These are phyloP conservation scores for Halisarca cf. caerulea DNA, from an alignment of 37 sponge, comb jelly and placozoan genomes.

Conservation along the genomic window DNA sequence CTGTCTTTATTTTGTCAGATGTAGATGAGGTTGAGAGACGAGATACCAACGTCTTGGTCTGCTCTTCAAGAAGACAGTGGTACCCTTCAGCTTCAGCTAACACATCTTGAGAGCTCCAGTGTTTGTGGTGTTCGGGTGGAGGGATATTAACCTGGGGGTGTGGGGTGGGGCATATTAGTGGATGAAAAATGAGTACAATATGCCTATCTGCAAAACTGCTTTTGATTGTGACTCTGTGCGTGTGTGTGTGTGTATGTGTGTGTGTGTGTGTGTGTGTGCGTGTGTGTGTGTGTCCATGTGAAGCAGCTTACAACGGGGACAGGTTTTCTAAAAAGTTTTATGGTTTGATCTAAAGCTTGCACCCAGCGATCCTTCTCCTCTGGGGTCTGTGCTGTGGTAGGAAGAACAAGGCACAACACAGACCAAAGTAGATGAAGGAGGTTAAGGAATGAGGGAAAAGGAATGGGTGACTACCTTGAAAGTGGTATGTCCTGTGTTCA, in stretches of 20 bases:
- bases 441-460: not conserved
- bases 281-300: too few species aligned
- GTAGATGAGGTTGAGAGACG: not conserved
- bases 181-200: not conserved
- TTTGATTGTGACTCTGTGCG: too few species aligned
- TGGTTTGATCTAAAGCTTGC: conserved; percentile 76
- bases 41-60: conserved; percentile 20
- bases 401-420: not conserved
- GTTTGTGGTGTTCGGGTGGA: not conserved
- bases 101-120: conserved; percentile 46
- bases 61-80: conserved; percentile 64
- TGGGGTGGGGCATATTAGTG: conserved; percentile 16
- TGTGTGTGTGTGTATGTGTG: too few species aligned
- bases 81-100: conserved; percentile 73
- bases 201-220: too few species aligned
- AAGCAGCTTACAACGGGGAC: conserved; percentile 4
- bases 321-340: conserved; percentile 48
- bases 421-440: not conserved
- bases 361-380: conserved; percentile 93
- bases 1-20: conserved; percentile 14
- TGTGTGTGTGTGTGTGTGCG: too few species aligned
- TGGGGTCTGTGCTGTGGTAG: conserved; percentile 56
- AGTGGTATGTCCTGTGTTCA: conserved; percentile 83
- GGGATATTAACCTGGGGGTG: conserved; percentile 30
- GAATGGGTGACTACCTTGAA: conserved; percentile 61